Evolutionary conservation across 2,797 vertebrate species (phyloP).

Genomic region (Chlorospingus flavigularis): DNA sequence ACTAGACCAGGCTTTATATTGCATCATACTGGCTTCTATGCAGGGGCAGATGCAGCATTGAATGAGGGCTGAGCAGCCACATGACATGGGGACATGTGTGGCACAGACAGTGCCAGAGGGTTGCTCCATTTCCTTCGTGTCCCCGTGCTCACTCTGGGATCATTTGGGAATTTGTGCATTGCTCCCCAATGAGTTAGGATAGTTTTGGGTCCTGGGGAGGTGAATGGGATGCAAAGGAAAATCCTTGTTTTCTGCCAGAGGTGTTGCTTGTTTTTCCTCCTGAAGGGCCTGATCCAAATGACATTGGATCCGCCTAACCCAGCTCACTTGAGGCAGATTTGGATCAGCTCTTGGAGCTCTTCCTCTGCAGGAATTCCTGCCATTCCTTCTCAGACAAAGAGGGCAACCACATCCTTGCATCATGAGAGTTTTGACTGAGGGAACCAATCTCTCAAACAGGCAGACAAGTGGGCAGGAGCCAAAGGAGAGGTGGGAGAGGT

Average conservation of each 20-base stretch:
- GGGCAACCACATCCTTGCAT: neutral
- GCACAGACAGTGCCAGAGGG: neutral
- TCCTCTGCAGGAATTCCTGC: neutral
- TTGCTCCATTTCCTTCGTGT: neutral
- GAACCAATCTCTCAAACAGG: neutral
- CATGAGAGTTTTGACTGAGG: neutral
- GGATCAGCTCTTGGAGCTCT: neutral
- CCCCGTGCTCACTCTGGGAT: neutral
- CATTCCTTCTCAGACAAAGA: constrained; percentile 12
- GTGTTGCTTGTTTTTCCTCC: neutral
- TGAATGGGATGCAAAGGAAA: neutral
- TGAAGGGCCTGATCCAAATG: neutral
- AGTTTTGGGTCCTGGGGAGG: neutral
- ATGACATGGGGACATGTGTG: neutral
- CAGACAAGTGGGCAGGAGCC: neutral
- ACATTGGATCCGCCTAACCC: neutral
- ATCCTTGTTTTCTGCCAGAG: neutral
- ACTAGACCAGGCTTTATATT: neutral
- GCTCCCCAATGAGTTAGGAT: fast-evolving
- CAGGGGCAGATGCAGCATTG: neutral
- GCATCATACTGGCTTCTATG: neutral
- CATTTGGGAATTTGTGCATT: neutral
- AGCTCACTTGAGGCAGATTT: neutral
- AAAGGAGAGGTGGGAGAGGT: neutral
- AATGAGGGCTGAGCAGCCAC: neutral